Conservation (phyloP, 2,888 invertebrate genomes). For the Cryptops parisi region DNA sequence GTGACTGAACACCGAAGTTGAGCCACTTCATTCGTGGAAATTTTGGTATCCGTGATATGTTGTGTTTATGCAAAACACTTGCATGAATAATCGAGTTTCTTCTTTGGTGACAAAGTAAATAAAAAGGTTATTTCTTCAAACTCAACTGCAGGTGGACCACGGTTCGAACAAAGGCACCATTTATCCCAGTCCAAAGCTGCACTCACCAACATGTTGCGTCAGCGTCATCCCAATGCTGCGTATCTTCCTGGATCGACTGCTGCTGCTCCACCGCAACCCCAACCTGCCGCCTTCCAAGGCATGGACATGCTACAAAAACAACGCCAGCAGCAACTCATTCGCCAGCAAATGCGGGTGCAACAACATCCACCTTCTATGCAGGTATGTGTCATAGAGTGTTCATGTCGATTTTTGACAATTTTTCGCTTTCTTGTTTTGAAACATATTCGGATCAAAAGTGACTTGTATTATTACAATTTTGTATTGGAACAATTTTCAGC, state of each 20-base stretch:
- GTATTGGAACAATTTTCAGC: background rate
- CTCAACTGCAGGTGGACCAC: constrained; percentile 9
- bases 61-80: no score
- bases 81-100: no score
- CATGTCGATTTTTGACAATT: background rate
- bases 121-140: no score
- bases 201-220: constrained; percentile 18
- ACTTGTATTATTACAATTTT: constrained; percentile 4
- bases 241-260: constrained; percentile 6
- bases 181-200: constrained; percentile 18
- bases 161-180: constrained; percentile 9
- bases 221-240: constrained; percentile 17
- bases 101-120: no score
- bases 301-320: constrained; percentile 17
- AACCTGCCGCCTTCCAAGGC: constrained; percentile 13
- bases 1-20: no score
- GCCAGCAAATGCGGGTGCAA: constrained; percentile 16
- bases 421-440: background rate
- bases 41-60: no score
- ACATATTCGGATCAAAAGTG: no score
- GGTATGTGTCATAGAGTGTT: constrained; percentile 2
- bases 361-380: constrained; percentile 12
- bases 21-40: no score
- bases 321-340: constrained; percentile 16
- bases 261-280: constrained; percentile 2